These are phyloP conservation scores for Lophura swinhoii DNA, from an alignment of 2,797 vertebrate species.

Conservation along the genomic window DNA sequence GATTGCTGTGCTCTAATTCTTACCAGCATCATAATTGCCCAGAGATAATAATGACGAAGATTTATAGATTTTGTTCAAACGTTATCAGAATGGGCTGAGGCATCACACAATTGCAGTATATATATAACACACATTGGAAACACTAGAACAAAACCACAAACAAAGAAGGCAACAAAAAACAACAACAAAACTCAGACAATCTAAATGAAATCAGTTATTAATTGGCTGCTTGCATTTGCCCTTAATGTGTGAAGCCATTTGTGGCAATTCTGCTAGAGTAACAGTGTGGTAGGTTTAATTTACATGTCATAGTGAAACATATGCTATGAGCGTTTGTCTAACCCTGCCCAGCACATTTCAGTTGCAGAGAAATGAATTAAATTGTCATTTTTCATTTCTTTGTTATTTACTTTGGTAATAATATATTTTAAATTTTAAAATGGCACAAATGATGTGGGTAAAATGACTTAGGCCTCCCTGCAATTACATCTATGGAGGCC, in stretches of 20 bases:
- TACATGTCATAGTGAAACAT: background rate
- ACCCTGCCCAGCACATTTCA: background rate
- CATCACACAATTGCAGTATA: background rate
- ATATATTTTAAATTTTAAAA: background rate
- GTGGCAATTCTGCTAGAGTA: conserved; percentile 12
- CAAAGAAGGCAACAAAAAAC: background rate
- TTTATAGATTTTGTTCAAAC: conserved; percentile 47
- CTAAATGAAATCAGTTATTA: conserved; percentile 34
- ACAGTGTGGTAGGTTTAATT: background rate
- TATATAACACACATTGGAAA: background rate
- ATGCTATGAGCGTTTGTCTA: background rate
- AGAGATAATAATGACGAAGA: conserved; percentile 63
- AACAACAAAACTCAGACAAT: background rate
- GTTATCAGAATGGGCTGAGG: background rate
- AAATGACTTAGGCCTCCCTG: background rate
- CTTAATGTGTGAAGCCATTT: background rate
- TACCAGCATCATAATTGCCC: conserved; percentile 32
- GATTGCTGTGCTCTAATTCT: conserved; percentile 54
- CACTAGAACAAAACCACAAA: background rate
- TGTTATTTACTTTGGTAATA: conserved; percentile 7
- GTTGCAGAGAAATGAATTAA: background rate
- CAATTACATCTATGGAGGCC: background rate
- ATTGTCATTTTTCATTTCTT: background rate
- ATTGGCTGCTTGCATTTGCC: background rate
- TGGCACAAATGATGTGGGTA: background rate